Percentiles rank a stretch among this genome's conserved stretches.
phyloP scores from a whole-genome alignment of 2,888 invertebrate genomes.

The Macrostomum cliftonense region DNA sequence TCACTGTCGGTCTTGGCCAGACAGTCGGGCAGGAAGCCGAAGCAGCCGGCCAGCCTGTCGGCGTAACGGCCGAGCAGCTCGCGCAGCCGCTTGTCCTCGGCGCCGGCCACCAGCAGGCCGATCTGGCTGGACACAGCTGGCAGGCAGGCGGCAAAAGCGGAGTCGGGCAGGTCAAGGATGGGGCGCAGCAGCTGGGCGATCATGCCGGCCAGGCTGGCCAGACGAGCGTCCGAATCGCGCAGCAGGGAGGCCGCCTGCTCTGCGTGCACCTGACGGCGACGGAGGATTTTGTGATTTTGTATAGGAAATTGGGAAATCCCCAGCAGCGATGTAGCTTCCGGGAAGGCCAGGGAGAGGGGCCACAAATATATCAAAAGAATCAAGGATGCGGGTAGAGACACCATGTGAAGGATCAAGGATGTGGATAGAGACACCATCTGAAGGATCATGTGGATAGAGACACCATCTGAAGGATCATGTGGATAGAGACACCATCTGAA shows the following conservation, averaged over 20 bases:
- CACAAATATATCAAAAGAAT: too few relatives aligned
- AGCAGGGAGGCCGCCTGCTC: conserved; percentile 14
- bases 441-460: too few relatives aligned
- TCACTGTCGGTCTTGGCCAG: too few relatives aligned
- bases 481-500: too few relatives aligned
- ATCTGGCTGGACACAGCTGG: conserved; percentile 46
- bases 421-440: too few relatives aligned
- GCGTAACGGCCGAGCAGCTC: conserved; percentile 44
- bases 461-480: too few relatives aligned
- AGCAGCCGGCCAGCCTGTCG: conserved; percentile 38
- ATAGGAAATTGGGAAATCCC: too few relatives aligned
- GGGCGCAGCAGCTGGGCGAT: conserved; percentile 61
- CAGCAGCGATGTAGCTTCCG: too few relatives aligned
- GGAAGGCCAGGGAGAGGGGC: too few relatives aligned
- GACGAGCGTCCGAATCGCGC: conserved; percentile 65
- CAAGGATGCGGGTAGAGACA: too few relatives aligned
- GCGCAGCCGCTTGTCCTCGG: conserved; percentile 43
- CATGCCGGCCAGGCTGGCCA: conserved; percentile 48
- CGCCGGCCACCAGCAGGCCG: conserved; percentile 44
- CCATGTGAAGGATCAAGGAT: too few relatives aligned
- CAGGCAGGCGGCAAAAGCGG: conserved; percentile 42
- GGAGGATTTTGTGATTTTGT: background rate
- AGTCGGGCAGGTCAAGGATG: conserved; percentile 55
- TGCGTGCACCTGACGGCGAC: background rate
- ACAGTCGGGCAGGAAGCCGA: conserved; percentile 13